Base-by-base conservation (phyloP, 2,797 vertebrate genomes). In the Nasua narica region DNA sequence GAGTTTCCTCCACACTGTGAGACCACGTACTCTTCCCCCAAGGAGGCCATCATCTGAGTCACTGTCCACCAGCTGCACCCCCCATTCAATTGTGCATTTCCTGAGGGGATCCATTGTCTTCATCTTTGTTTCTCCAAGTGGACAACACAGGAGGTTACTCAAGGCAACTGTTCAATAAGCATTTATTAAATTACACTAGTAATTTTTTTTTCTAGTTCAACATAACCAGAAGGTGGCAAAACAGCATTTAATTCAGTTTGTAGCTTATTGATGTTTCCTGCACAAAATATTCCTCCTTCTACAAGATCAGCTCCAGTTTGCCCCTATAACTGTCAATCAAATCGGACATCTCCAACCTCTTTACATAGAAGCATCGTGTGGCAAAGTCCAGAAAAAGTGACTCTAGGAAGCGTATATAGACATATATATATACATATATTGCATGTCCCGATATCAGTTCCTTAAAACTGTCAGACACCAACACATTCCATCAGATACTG, bases 21-120 rank as follows among this genome's bases (percentile, higher is more conserved):
- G 7, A 0, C 4, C 12, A 2, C 29, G 3, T 4, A 5, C 29
- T 1, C 0, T 0, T 25, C 7, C 19, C 0, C 7, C 3, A 19
- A 0, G 1, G 7, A 9, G 1, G 23, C 74, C 48, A 2, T n/a
- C 32, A 6, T 23, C 58, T 9, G 10, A 37, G 23, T 13, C 5
- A 19, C 2, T 11, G 15, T 32, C 54, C 7, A 6, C 23, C 9
- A 27, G 27, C 8, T 21, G 5, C 14, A 10, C 4, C 3, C 4
- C 54, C 23, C 25, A 7, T 32, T 46, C 52, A 27, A 18, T 4
- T n/a, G 9, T 3, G 8, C 27, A 2, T 48, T 37, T 83, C 29
- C 48, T 37, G 18, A 21, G 21, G 11, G 13, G 65, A 27, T 16
- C 21, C 21, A 19, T 0, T 7, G 6, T 14, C 37, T 19, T 29